Base-by-base conservation (phyloP, 2,888 invertebrate genomes). In the Harmothoe impar region DNA sequence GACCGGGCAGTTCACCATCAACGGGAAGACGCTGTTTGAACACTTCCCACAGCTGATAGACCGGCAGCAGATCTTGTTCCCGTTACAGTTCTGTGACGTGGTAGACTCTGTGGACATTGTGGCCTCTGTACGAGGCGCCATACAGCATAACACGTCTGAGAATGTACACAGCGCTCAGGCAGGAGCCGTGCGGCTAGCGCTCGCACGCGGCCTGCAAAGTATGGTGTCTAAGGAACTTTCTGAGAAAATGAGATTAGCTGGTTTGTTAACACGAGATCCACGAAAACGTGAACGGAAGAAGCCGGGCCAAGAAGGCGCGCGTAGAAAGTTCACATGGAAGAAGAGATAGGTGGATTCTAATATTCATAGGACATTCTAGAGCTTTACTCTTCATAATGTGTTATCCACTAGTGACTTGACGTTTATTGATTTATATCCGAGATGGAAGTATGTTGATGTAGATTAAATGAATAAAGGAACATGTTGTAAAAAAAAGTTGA, bases 171-270 rank as follows among this genome's bases (percentile, higher is more conserved):
- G 97, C 25, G 97, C 98, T 0, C 98, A 98, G 96, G 97, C 98
- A n/a, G 98, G 98, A 68, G 98, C 98, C 89, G 97, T 99, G 91
- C 97, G 99, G 91, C 98, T 97, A 97, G 98, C 98, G 52, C 97
- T 99, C 91, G 97, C 99, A n/a, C 97, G 97, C 97, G 97, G 97
- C 35, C 96, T 99, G 90, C 97, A 97, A 90, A 97, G 98, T 95
- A 98, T 99, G 96, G 97, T 99, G 29, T 97, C 98, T 93, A 95
- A 96, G 91, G 97, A 97, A 29, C 97, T 97, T 96, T 96, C 97
- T 90, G 98, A 98, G 95, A 97, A 97, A 95, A 98, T 99, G 98
- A 97, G 98, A 96, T 95, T 98, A 92, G 98, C 98, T 96, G 99
- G 99, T 72, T 96, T 99, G 91, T 96, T 99, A 86, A 98, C 98